A percentile compares a stretch with the other conserved stretches of the same genome.
These are phyloP conservation scores for Theristus sp. DNA, from an alignment of 2,888 invertebrate species.

Conservation along the genomic window DNA sequence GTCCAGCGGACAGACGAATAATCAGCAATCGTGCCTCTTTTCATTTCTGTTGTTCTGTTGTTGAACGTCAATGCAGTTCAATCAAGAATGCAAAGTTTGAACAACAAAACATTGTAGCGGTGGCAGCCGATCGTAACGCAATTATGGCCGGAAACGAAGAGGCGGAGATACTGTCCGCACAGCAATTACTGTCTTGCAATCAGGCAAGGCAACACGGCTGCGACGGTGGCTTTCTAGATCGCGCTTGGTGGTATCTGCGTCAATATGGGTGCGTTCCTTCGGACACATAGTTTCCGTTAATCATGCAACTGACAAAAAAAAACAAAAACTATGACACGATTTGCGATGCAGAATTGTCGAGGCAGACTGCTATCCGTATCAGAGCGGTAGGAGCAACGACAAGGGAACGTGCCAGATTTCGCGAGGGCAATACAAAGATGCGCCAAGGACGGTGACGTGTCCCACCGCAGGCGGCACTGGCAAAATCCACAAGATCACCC, in stretches of 20 bases:
- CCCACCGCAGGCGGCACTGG: conserved; percentile 21
- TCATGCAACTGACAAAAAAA: no score
- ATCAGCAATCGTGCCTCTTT: no score
- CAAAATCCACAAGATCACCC: conserved; percentile 31
- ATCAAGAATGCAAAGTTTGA: no score
- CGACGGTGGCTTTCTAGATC: conserved; percentile 66
- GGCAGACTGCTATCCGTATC: conserved; percentile 56
- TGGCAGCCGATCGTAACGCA: conserved; percentile 43
- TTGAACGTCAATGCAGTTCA: no score
- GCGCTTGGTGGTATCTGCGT: conserved; percentile 72
- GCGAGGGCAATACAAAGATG: conserved; percentile 28
- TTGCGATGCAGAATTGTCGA: neutral
- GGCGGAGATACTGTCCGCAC: conserved; percentile 51
- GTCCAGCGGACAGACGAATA: no score
- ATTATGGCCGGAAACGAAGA: conserved; percentile 66
- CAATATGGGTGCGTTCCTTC: conserved; percentile 40
- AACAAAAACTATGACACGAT: no score
- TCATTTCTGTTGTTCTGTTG: no score
- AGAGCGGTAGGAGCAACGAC: conserved; percentile 40
- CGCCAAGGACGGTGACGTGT: conserved; percentile 16
- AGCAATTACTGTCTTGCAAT: conserved; percentile 69
- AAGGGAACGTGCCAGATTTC: conserved; percentile 46
- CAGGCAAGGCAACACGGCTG: conserved; percentile 57
- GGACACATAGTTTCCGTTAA: no score
- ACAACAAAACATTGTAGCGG: neutral